Evolutionary conservation across 2,113 vertebrate genomes (phyloP).

Genomic region (Alouatta palliata): DNA sequence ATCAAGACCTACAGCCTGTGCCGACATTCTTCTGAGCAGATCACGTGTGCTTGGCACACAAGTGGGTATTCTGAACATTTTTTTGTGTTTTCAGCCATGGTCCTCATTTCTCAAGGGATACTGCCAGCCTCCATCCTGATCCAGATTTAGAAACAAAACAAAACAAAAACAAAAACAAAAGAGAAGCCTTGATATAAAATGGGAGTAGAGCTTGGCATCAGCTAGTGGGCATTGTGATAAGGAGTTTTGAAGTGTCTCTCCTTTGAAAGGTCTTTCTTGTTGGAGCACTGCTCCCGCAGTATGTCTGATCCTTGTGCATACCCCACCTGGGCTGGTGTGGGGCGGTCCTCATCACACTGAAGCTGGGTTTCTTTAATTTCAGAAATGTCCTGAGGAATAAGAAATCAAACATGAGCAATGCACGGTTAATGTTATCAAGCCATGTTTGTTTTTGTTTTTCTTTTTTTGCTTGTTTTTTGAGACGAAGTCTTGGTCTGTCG

Average conservation of each 20-base stretch:
- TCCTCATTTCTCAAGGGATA: slow-evolving; percentile 68
- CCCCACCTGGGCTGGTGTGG: background rate
- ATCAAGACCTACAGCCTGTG: slow-evolving; percentile 51
- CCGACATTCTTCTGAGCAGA: slow-evolving; percentile 69
- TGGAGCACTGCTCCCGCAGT: background rate
- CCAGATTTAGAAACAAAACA: slow-evolving; percentile 20
- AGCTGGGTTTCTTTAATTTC: background rate
- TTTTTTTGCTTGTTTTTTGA: too few relatives aligned
- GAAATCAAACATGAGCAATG: background rate
- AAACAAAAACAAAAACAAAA: background rate
- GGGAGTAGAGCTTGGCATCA: background rate
- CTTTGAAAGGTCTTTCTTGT: background rate
- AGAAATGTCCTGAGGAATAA: background rate
- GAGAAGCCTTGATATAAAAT: slow-evolving; percentile 42
- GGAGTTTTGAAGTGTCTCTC: background rate
- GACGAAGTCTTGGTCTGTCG: too few relatives aligned
- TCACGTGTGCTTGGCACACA: slow-evolving; percentile 71
- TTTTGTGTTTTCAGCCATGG: slow-evolving; percentile 62
- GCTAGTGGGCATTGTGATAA: background rate
- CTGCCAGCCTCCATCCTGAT: slow-evolving; percentile 64
- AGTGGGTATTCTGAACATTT: slow-evolving; percentile 47
- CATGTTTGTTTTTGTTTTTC: background rate
- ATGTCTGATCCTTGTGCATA: background rate
- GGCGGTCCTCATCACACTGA: background rate
- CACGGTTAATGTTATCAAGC: background rate